Evolutionary conservation across 1,140 invertebrate species (phyloP).

Genomic region (Phortica variegata): DNA sequence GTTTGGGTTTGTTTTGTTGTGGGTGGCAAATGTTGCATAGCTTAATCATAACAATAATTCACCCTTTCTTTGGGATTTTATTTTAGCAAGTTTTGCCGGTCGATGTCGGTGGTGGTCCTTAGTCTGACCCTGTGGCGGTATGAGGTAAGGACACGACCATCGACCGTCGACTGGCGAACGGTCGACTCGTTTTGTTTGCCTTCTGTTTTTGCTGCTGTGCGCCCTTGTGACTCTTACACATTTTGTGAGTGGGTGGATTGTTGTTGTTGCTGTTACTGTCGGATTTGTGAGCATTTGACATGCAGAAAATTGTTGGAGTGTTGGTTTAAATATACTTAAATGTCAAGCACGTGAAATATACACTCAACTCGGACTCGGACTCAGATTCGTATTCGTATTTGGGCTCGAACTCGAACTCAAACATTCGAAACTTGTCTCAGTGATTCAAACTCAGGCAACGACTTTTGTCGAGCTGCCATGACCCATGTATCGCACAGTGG

Average conservation of each 20-base stretch:
- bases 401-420: not conserved
- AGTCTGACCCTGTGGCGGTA: too few species aligned
- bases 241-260: too few species aligned
- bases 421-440: too few species aligned
- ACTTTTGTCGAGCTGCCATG: conserved; percentile 9
- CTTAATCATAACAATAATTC: conserved; percentile 50
- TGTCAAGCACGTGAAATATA: conserved; percentile 39
- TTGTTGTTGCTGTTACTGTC: not conserved
- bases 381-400: not conserved
- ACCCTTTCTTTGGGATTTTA: conserved; percentile 28
- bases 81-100: conserved; percentile 3
- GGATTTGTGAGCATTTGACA: conserved; percentile 2
- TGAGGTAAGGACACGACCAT: too few species aligned
- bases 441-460: too few species aligned
- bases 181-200: too few species aligned
- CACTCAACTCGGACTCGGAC: conserved; percentile 15
- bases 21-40: conserved; percentile 17
- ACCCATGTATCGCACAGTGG: conserved; percentile 7
- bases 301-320: not conserved
- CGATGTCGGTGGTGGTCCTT: too few species aligned
- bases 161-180: too few species aligned
- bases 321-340: conserved; percentile 30
- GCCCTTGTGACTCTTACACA: too few species aligned
- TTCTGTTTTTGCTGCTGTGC: too few species aligned
- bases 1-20: conserved; percentile 16